phyloP scores from a whole-genome alignment of 2,113 vertebrate species.

The Nibea albiflora region DNA sequence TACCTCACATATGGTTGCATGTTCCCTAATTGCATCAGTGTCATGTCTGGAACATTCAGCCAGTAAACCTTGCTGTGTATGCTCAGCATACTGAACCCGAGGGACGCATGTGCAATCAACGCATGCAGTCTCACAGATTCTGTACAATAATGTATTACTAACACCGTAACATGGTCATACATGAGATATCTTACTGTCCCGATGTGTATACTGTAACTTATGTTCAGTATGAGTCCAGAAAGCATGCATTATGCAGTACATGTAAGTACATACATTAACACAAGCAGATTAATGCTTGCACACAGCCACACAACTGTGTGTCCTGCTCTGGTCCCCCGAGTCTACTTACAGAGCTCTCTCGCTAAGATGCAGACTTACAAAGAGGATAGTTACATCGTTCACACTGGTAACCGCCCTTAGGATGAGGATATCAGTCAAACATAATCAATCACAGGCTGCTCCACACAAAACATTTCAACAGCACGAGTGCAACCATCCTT shows the following conservation, averaged over 20 bases:
- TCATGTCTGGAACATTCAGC: slow-evolving; percentile 15
- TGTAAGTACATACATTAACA: slow-evolving; percentile 51
- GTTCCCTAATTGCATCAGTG: slow-evolving; percentile 6
- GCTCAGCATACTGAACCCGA: slow-evolving; percentile 9
- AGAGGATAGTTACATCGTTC: slow-evolving; percentile 29
- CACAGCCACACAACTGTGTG: slow-evolving; percentile 15
- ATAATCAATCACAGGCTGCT: slow-evolving; percentile 32
- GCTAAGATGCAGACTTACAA: slow-evolving; percentile 35
- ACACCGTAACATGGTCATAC: slow-evolving; percentile 36
- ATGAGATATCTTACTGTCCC: slow-evolving; percentile 31
- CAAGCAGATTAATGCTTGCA: slow-evolving; percentile 19
- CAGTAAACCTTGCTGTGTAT: slow-evolving; percentile 15
- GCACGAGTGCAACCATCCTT: slow-evolving; percentile 5
- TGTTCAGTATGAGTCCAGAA: slow-evolving; percentile 27
- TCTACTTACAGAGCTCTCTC: slow-evolving; percentile 53
- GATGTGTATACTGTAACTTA: slow-evolving; percentile 5
- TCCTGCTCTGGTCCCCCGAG: slow-evolving; percentile 49
- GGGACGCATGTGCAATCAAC: slow-evolving; percentile 40
- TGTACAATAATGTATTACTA: slow-evolving; percentile 67
- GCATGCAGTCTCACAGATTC: slow-evolving; percentile 37
- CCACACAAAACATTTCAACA: slow-evolving; percentile 17
- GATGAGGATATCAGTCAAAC: slow-evolving; percentile 31
- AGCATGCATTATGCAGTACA: slow-evolving; percentile 54
- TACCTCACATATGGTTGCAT: background rate
- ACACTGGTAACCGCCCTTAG: slow-evolving; percentile 17